Percentiles rank a stretch among this genome's conserved stretches.
Conservation (phyloP, 2,113 vertebrate genomes). For the Pollachius pollachius region DNA sequence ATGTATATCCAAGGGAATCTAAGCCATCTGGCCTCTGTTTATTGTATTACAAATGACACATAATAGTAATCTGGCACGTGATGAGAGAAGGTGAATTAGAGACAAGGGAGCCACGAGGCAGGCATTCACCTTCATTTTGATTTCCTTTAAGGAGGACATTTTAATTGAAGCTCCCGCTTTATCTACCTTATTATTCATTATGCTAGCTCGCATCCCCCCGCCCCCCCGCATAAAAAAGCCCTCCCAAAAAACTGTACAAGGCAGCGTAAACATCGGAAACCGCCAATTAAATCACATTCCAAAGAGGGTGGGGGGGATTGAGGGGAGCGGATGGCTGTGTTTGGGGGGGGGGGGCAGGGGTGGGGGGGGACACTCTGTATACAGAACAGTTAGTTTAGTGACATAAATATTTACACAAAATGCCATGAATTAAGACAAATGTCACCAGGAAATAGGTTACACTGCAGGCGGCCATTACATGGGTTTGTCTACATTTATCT, state of each 20-base stretch:
- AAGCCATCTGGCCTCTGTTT: conserved; percentile 76
- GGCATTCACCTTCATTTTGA: conserved; percentile 71
- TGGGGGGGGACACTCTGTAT: conserved; percentile 55
- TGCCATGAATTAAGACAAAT: conserved; percentile 74
- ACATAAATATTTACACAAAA: conserved; percentile 75
- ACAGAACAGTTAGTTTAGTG: conserved; percentile 73
- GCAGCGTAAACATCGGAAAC: conserved; percentile 78
- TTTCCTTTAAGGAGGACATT: conserved; percentile 65
- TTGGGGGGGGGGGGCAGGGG: no score
- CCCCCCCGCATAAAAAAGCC: no score
- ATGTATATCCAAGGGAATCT: conserved; percentile 63
- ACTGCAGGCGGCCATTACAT: conserved; percentile 52
- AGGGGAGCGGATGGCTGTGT: no score
- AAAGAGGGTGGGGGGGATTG: conserved; percentile 55
- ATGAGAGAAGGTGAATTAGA: conserved; percentile 70
- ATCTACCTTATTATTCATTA: conserved; percentile 77
- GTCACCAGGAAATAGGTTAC: conserved; percentile 68
- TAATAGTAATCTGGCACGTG: conserved; percentile 76
- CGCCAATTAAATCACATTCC: conserved; percentile 76
- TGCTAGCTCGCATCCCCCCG: conserved; percentile 38
- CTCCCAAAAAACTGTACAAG: conserved; percentile 60
- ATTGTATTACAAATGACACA: conserved; percentile 75
- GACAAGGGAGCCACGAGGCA: conserved; percentile 45
- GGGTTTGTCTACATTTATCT: conserved; percentile 58
- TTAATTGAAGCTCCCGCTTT: conserved; percentile 71